Base-by-base conservation (phyloP, 1,140 invertebrate species). In the Anastatus disparis region DNA sequence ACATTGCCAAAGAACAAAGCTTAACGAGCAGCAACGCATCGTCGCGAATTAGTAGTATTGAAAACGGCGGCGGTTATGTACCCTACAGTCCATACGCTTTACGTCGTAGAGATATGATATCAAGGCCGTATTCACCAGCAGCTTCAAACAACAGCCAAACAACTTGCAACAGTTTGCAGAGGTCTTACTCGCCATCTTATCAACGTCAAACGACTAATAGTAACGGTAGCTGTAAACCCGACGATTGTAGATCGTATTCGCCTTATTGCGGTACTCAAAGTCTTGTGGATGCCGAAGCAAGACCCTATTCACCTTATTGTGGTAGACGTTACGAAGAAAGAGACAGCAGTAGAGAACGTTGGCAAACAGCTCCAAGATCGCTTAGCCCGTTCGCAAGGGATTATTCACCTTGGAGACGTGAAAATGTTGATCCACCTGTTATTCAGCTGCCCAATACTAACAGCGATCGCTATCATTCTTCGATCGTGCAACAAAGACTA, bases 401-500 rank as follows among this genome's bases (percentile, higher is more conserved):
- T 63, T 86, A 86, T 64, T 86, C 85, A 20, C 85, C 85, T 1
- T 86, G 85, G 85, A 77, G 85, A 44, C 77, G 85, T 9, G 85
- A 86, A 66, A 76, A 65, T 52, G 84, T 42, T 13, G 84, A 84
- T 76, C 82, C 83, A 22, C 82, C 84, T 2, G 81, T 81, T 6
- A 42, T 55, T 27, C 58, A 69, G 13, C 17, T 44, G 4, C 58
- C 58, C 2, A n/a, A 6, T 8, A 17, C 38, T 77, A n/a, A n/a
- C n/a, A 78, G 10, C 79, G 79, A 70, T 13, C 44, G 58, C 38
- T 82, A 83, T 68, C n/a, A n/a, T n/a, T 78, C 82, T 13, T 79
- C 83, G 22, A 81, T 79, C 29, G 74, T 80, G 24, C 81, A 84
- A 55, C 80, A 81, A 73, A 77, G 81, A 73, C 64, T 84, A 17